Evolutionary conservation across 2,797 vertebrate genomes (phyloP), one percentile per base, ranked within the genome.

Genomic region (Simalia tracyae): DNA sequence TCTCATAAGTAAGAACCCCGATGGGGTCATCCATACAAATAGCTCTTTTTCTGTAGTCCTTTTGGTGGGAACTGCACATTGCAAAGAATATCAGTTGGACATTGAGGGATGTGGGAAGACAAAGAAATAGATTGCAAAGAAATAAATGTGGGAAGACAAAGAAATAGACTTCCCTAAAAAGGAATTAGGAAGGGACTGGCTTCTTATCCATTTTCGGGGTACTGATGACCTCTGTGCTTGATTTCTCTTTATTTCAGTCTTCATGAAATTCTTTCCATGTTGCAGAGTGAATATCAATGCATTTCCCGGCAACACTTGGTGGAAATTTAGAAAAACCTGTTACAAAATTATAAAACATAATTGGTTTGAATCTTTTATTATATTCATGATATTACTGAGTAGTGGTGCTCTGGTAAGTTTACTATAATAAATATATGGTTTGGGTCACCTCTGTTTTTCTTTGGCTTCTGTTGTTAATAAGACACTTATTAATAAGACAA

Each of bases 371-470:
- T 98, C 98, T 93, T 99, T 99, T 96, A 98, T 99, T 95, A 98
- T 99, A 97, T 99, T 99, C 97, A 98, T 99, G 97, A 99, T 99
- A 96, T 97, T 99, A 54, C 96, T 99, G 93, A 99, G 99, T 98
- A 99, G 98, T 0, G 98, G 98, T 61, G 98, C 98, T 1, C 97
- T 99, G 98, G 99, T 99, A 97, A 96, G 95, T 94, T 87, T 84
- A 2, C 84, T 92, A 87, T 88, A 60, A 57, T 94, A 89, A 92
- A 54, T 59, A 17, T 72, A 9, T 22, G 14, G 2, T 59, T 68
- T 5, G 42, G 28, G 42, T 11, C 12, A 11, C 12, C 11, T 60
- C 31, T 68, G 50, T 12, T 87, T 90, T 84, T n/a, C 10, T 76
- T 56, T 56, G 19, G 26, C 15, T 57, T 63, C 59, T 90, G 14